These are phyloP conservation scores for Phainopepla nitens DNA, from an alignment of 2,113 vertebrate genomes.

Conservation along the genomic window DNA sequence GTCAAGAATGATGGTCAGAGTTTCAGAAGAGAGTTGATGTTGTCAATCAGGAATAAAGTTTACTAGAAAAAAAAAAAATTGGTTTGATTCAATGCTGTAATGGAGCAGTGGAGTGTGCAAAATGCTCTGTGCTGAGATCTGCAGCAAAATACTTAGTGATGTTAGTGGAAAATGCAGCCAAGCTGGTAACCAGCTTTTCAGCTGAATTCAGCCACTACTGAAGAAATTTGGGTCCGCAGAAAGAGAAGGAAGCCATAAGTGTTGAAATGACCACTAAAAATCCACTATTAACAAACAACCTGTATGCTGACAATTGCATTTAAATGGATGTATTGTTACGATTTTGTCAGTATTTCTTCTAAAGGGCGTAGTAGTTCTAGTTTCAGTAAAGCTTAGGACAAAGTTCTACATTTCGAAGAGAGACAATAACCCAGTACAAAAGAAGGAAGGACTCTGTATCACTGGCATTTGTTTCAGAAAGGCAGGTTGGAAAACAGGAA, in stretches of 20 bases:
- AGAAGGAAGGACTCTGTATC: not conserved
- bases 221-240: not conserved
- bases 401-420: not conserved
- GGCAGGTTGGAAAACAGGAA: not conserved
- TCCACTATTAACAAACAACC: not conserved
- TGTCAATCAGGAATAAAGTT: not conserved
- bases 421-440: not conserved
- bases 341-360: not conserved
- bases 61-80: not conserved
- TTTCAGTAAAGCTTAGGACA: not conserved
- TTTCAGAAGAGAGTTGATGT: not conserved
- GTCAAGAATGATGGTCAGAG: not conserved
- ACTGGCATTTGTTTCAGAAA: not conserved
- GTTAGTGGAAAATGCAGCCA: not conserved
- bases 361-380: not conserved
- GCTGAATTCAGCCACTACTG: not conserved
- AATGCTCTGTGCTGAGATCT: not conserved
- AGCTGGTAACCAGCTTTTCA: not conserved
- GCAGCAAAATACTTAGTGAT: not conserved
- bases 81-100: not conserved
- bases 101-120: not conserved
- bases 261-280: not conserved
- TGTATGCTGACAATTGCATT: not conserved
- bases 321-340: not conserved
- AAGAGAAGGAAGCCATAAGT: not conserved